Evolutionary conservation across 2,113 vertebrate genomes (phyloP).

Genomic region (Motacilla tschutschensis): DNA sequence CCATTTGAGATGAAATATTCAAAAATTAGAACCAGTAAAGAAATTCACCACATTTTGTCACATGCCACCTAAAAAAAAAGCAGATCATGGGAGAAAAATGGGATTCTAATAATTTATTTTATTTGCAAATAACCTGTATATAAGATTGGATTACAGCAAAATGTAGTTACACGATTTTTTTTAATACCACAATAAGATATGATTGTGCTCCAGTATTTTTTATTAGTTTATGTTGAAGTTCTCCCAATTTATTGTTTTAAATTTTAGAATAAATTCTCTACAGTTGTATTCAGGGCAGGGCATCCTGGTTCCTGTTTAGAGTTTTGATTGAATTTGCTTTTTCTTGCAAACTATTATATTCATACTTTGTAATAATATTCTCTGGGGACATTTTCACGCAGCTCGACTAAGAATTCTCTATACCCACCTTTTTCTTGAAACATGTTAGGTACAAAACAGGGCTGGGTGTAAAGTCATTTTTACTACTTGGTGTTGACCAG

Average conservation of each 20-base stretch:
- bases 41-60: not conserved
- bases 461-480: not conserved
- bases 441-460: not conserved
- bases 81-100: not conserved
- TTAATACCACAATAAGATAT: not conserved
- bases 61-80: rapidly evolving
- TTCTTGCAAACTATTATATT: not conserved
- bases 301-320: not conserved
- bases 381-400: not conserved
- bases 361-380: not conserved
- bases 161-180: not conserved
- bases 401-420: not conserved
- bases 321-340: not conserved
- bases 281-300: not conserved
- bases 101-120: not conserved
- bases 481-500: not conserved
- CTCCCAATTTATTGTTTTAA: not conserved
- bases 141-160: not conserved
- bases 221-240: not conserved
- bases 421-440: not conserved
- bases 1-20: not conserved
- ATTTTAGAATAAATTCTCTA: not conserved
- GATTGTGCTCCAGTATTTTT: not conserved
- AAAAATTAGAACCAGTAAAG: not conserved
- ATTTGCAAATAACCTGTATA: not conserved